Evolutionary conservation across 2,888 invertebrate species (phyloP).

Genomic region (Drosophila monieri): DNA sequence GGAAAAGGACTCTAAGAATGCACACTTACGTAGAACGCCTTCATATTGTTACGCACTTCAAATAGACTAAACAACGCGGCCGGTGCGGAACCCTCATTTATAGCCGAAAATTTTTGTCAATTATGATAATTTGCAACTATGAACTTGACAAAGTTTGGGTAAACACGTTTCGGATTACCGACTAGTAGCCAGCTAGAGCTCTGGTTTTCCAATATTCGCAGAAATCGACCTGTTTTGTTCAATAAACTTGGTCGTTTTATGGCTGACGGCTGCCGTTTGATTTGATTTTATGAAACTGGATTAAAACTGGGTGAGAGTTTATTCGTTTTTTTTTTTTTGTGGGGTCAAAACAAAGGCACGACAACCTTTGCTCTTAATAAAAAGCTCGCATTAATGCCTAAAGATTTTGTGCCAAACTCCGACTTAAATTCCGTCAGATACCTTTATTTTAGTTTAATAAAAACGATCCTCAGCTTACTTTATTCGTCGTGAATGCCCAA

Average conservation of each 20-base stretch:
- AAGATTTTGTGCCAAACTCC: not conserved
- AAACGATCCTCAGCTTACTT: not conserved
- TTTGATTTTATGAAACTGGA: slow-evolving; percentile 5
- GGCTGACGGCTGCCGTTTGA: slow-evolving; percentile 26
- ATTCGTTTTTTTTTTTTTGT: not conserved
- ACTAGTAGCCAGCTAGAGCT: slow-evolving; percentile 18
- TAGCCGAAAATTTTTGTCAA: slow-evolving; percentile 46
- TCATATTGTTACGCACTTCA: slow-evolving; percentile 51
- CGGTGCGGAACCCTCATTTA: slow-evolving; percentile 46
- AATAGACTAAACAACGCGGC: slow-evolving; percentile 52
- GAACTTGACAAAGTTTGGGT: slow-evolving; percentile 65
- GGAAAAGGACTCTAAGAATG: no score
- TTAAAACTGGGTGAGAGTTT: slow-evolving; percentile 5
- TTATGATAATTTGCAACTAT: slow-evolving; percentile 67
- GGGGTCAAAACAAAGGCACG: slow-evolving; percentile 1
- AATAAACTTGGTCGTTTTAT: slow-evolving; percentile 11
- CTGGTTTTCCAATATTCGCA: slow-evolving; percentile 46
- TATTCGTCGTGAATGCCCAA: not conserved
- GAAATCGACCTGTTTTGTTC: slow-evolving; percentile 14
- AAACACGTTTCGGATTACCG: slow-evolving; percentile 60
- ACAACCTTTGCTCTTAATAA: not conserved
- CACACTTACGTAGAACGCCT: slow-evolving; percentile 57
- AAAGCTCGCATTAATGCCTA: not conserved
- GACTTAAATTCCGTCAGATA: not conserved
- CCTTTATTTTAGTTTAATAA: not conserved